Percentiles rank a stretch among this genome's conserved stretches.
phyloP scores from a whole-genome alignment of 53 echinoderm and acorn worm genomes.

The Hippasteria phrygiana region DNA sequence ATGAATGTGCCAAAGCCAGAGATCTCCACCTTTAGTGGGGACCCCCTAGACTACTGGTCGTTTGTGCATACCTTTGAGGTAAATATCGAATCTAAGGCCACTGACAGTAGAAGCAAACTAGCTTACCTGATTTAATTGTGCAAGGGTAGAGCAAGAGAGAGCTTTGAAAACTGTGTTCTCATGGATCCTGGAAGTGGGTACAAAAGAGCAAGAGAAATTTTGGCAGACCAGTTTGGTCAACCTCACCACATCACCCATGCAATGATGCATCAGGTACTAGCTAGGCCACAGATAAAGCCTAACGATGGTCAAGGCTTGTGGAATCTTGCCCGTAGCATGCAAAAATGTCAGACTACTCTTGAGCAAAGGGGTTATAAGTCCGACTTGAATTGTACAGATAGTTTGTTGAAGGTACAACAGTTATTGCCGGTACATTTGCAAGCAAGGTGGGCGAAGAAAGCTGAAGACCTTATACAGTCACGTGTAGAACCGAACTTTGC shows the following conservation, averaged over 20 bases:
- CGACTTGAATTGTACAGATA: slow-evolving; percentile 41
- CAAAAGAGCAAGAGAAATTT: slow-evolving; percentile 26
- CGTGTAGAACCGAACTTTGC: too few relatives aligned
- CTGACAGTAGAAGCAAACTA: slow-evolving; percentile 25
- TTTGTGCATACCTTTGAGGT: slow-evolving; percentile 52
- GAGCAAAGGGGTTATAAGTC: slow-evolving; percentile 42
- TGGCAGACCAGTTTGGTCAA: slow-evolving; percentile 56
- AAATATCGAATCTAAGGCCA: slow-evolving; percentile 28
- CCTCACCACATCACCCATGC: slow-evolving; percentile 19
- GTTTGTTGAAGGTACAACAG: slow-evolving; percentile 45
- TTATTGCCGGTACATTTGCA: slow-evolving; percentile 50
- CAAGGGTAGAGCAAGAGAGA: slow-evolving; percentile 31
- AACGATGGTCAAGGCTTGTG: slow-evolving; percentile 28
- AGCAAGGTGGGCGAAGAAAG: slow-evolving; percentile 41
- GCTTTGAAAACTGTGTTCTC: slow-evolving; percentile 42
- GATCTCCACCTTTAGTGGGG: slow-evolving; percentile 17
- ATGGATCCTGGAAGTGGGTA: slow-evolving; percentile 51
- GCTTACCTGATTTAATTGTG: slow-evolving; percentile 55
- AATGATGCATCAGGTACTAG: slow-evolving; percentile 6
- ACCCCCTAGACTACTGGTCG: slow-evolving; percentile 46
- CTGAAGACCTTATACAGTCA: too few relatives aligned
- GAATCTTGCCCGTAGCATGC: slow-evolving; percentile 5
- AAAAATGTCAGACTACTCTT: slow-evolving; percentile 20
- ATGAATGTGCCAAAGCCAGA: slow-evolving; percentile 62
- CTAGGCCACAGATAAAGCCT: background rate